These are phyloP conservation scores for Hipparchia semele DNA, from an alignment of 2,888 invertebrate species.

Conservation along the genomic window DNA sequence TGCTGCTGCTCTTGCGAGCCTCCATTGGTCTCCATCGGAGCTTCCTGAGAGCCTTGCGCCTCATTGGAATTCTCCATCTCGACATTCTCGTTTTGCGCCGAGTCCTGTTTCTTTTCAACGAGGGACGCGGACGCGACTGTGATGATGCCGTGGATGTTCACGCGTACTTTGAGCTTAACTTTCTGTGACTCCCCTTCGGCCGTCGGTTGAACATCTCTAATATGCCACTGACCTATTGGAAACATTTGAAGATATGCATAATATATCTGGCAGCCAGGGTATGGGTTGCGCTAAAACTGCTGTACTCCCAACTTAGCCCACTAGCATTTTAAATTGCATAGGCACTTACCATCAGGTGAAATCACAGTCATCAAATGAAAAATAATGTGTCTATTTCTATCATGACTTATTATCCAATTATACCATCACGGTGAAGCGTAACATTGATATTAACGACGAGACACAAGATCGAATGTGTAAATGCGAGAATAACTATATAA, in stretches of 20 bases:
- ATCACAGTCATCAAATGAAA: too few species aligned
- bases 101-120: constrained; percentile 85
- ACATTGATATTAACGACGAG: too few species aligned
- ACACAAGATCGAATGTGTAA: too few species aligned
- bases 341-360: too few species aligned
- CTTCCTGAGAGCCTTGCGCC: constrained; percentile 66
- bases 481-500: too few species aligned
- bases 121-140: constrained; percentile 93
- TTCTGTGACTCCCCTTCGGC: constrained; percentile 96
- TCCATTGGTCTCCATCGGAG: constrained; percentile 79
- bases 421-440: too few species aligned
- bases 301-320: too few species aligned
- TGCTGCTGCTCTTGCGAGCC: constrained; percentile 68
- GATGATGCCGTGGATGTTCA: constrained; percentile 97
- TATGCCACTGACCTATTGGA: constrained; percentile 86
- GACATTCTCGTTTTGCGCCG: constrained; percentile 66
- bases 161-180: constrained; percentile 97
- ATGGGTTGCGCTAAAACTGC: too few species aligned
- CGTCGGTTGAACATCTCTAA: constrained; percentile 93
- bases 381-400: too few species aligned
- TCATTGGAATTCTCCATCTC: constrained; percentile 77
- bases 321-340: too few species aligned
- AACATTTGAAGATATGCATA: constrained; percentile 6
- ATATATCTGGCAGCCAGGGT: too few species aligned
- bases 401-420: too few species aligned